These are phyloP conservation scores for Caenorhabditis sp. DNA, from an alignment of 2,888 invertebrate genomes.

Conservation along the genomic window DNA sequence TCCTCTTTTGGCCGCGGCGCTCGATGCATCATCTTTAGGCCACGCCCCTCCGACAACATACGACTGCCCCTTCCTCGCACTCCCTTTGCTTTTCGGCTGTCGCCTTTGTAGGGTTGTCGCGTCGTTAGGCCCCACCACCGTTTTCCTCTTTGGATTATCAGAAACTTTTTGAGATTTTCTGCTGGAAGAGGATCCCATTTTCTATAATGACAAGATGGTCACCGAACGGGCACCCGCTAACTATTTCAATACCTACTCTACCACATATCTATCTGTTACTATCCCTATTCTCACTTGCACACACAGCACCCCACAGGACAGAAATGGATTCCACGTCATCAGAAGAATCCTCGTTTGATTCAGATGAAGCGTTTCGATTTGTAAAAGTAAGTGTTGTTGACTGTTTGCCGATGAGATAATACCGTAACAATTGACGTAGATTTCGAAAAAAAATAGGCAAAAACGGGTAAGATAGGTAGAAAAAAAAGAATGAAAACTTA, in stretches of 20 bases:
- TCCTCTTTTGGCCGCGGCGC: constrained; percentile 38
- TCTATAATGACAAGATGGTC: constrained; percentile 58
- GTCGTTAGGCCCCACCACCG: constrained; percentile 43
- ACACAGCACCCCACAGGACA: constrained; percentile 54
- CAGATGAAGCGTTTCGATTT: constrained; percentile 31
- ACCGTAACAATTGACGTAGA: constrained; percentile 28
- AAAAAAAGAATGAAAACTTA: constrained; percentile 40
- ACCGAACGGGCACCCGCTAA: constrained; percentile 32
- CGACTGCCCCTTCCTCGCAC: constrained; percentile 64
- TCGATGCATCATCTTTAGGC: constrained; percentile 63
- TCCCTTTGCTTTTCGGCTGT: constrained; percentile 64
- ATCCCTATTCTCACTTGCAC: constrained; percentile 52
- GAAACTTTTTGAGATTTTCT: constrained; percentile 25
- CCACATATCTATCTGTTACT: constrained; percentile 42
- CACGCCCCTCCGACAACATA: constrained; percentile 52
- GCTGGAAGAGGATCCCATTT: background rate
- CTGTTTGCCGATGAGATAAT: background rate
- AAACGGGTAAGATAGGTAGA: constrained; percentile 3
- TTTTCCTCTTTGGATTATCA: constrained; percentile 31
- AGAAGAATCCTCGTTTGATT: constrained; percentile 22
- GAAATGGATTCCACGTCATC: constrained; percentile 21
- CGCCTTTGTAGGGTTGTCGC: constrained; percentile 53
- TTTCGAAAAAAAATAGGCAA: constrained; percentile 21
- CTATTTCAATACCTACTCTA: constrained; percentile 39
- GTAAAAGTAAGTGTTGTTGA: constrained; percentile 37